Evolutionary conservation across 2,888 invertebrate species (phyloP).

Genomic region (Geotrupes spiniger): DNA sequence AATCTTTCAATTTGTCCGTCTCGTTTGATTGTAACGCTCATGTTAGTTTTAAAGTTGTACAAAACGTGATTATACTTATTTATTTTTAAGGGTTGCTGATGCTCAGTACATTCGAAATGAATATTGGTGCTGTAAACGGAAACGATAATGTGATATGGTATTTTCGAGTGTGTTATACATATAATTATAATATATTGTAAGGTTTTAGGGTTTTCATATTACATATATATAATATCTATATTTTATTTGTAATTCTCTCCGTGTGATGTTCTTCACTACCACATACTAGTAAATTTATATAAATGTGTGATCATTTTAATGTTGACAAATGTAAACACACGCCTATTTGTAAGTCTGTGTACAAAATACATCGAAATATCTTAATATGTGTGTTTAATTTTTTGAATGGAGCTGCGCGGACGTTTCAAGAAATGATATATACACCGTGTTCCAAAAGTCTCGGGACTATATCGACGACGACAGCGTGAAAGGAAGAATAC

Average conservation of each 20-base stretch:
- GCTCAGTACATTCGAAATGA: slow-evolving; percentile 19
- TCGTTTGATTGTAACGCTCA: too few species aligned
- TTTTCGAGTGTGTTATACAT: slow-evolving; percentile 32
- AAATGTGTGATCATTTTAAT: slow-evolving; percentile 39
- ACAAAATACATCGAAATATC: slow-evolving; percentile 33
- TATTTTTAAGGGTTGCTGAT: slow-evolving; percentile 13
- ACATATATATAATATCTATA: slow-evolving; percentile 19
- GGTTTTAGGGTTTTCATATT: slow-evolving; percentile 31
- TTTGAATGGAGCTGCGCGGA: too few species aligned
- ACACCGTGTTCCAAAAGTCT: too few species aligned
- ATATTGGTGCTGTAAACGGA: slow-evolving; percentile 20
- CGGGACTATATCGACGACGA: too few species aligned
- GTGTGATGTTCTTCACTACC: slow-evolving; percentile 34
- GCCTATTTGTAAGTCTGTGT: slow-evolving; percentile 34
- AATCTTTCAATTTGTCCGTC: too few species aligned
- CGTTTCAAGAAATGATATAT: too few species aligned
- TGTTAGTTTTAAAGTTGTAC: not conserved
- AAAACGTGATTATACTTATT: slow-evolving; percentile 7
- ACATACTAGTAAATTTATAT: slow-evolving; percentile 29
- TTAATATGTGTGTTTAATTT: not conserved
- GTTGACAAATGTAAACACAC: slow-evolving; percentile 35
- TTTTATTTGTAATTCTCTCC: slow-evolving; percentile 27
- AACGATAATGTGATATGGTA: slow-evolving; percentile 40
- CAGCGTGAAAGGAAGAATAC: too few species aligned
- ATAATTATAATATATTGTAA: slow-evolving; percentile 20